Conservation (phyloP, 2,888 invertebrate genomes). For the Euzophera pinguis region DNA sequence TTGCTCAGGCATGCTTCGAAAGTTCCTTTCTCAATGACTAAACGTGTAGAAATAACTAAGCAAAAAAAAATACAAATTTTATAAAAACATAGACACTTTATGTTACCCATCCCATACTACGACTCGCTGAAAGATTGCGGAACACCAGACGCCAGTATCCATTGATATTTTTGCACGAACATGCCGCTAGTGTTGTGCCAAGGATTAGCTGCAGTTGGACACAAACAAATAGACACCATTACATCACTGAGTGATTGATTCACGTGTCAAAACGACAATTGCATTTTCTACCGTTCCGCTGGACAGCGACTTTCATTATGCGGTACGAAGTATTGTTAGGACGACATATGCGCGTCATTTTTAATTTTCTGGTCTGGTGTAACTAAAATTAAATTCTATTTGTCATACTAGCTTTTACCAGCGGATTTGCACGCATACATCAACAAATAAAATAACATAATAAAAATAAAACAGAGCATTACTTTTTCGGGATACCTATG, state of each 20-base stretch:
- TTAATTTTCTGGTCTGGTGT: not conserved
- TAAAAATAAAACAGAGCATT: too few species aligned
- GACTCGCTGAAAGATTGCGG: slow-evolving; percentile 15
- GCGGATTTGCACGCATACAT: too few species aligned
- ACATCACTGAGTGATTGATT: slow-evolving; percentile 65
- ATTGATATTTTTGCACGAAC: slow-evolving; percentile 57
- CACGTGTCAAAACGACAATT: slow-evolving; percentile 41
- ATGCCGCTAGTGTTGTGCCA: slow-evolving; percentile 68
- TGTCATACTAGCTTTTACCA: too few species aligned
- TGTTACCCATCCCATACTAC: slow-evolving; percentile 14
- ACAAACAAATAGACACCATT: slow-evolving; percentile 67
- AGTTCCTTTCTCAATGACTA: too few species aligned
- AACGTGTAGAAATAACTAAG: too few species aligned
- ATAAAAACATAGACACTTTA: not conserved
- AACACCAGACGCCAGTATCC: slow-evolving; percentile 17
- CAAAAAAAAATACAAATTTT: not conserved
- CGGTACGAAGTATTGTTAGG: not conserved
- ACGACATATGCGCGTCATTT: slow-evolving; percentile 9
- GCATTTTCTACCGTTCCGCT: slow-evolving; percentile 25
- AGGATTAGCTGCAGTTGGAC: slow-evolving; percentile 74
- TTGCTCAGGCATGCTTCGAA: too few species aligned
- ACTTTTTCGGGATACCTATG: too few species aligned
- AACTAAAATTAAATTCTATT: too few species aligned
- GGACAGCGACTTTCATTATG: slow-evolving; percentile 11
- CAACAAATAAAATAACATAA: too few species aligned